Conservation (phyloP, 1,140 invertebrate species). For the Drosophila prosaltans region DNA sequence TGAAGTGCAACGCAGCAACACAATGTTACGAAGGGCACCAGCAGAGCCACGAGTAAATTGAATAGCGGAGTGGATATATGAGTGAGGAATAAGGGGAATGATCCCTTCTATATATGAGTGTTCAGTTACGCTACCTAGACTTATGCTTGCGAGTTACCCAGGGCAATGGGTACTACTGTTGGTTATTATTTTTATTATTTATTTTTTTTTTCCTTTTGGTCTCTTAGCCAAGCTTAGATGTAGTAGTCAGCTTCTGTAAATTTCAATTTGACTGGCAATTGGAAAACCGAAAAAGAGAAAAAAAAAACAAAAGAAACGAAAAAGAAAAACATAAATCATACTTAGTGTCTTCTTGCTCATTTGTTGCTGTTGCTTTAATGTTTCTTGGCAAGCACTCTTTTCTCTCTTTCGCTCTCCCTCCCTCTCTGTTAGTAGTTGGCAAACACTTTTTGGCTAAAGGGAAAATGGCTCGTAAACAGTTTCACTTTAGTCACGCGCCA, state of each 20-base stretch:
- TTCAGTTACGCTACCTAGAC: no score
- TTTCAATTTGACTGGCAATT: constrained; percentile 75
- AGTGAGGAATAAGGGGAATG: constrained; percentile 11
- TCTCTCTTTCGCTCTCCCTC: constrained; percentile 9
- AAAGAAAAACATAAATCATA: constrained; percentile 67
- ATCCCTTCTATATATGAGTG: background rate
- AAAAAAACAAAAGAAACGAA: background rate
- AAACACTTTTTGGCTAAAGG: constrained; percentile 64
- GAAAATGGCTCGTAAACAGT: constrained; percentile 72
- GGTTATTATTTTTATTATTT: constrained; percentile 37
- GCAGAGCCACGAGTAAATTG: constrained; percentile 22
- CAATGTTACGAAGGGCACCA: constrained; percentile 37
- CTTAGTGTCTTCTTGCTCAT: constrained; percentile 58
- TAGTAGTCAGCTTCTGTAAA: constrained; percentile 53
- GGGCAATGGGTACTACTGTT: constrained; percentile 20
- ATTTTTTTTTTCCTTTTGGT: background rate
- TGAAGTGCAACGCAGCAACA: constrained; percentile 59
- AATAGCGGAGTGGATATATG: constrained; percentile 35
- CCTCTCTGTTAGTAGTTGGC: constrained; percentile 46
- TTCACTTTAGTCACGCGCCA: constrained; percentile 78
- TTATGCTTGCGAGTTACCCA: background rate
- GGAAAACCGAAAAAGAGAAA: constrained; percentile 21
- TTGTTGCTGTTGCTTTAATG: constrained; percentile 34
- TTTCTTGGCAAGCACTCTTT: constrained; percentile 38
- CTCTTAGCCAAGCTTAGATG: background rate